phyloP scores from a whole-genome alignment of 2,113 vertebrate genomes.

The Eulemur rufifrons region DNA sequence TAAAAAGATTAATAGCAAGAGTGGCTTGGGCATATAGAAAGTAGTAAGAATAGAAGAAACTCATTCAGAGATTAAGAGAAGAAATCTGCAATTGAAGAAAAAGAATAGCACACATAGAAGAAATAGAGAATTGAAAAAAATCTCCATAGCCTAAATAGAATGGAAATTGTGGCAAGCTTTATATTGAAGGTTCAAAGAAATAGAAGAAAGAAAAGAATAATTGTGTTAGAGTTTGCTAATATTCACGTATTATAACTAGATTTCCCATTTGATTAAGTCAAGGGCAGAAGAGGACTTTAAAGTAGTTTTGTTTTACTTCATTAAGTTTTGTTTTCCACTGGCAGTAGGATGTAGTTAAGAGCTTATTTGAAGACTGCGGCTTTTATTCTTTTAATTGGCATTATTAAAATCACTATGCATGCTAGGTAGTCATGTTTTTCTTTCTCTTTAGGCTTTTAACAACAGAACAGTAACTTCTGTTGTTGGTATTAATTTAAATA shows the following conservation, averaged over 20 bases:
- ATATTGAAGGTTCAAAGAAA: neutral
- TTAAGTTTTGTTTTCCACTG: neutral
- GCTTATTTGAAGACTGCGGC: conserved; percentile 28
- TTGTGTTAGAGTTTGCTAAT: neutral
- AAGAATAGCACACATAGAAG: neutral
- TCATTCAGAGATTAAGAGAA: neutral
- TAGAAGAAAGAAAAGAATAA: neutral
- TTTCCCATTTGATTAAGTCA: neutral
- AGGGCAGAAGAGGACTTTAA: neutral
- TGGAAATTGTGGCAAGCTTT: neutral
- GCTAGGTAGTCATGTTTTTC: neutral
- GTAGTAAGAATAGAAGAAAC: neutral
- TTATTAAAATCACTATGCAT: conserved; percentile 17
- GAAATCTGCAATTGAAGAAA: neutral
- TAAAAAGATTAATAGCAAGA: neutral
- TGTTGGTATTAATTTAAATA: neutral
- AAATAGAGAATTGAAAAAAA: neutral
- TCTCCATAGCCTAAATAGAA: neutral
- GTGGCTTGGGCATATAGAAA: neutral
- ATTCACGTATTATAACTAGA: neutral
- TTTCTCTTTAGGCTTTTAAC: neutral
- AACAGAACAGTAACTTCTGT: neutral
- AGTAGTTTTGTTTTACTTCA: conserved; percentile 17
- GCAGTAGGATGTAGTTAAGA: neutral
- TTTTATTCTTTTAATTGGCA: conserved; percentile 28